A percentile compares a stretch with the other conserved stretches of the same genome.
These are phyloP conservation scores for Diplolepis rosae DNA, from an alignment of 2,888 invertebrate genomes.

Conservation along the genomic window DNA sequence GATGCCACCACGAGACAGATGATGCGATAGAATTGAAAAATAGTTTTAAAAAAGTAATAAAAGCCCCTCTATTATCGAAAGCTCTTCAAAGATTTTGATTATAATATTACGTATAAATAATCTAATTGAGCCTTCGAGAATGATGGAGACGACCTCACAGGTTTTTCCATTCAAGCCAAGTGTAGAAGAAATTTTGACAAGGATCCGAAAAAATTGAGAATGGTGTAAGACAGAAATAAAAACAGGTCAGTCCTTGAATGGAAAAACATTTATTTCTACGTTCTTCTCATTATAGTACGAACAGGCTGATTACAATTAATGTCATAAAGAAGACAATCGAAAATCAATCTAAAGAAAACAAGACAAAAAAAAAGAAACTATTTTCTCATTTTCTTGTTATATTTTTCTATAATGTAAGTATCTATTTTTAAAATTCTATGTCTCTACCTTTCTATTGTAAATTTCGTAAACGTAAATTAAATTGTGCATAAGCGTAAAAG, in stretches of 20 bases:
- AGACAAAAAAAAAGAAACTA: slow-evolving; percentile 40
- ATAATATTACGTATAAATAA: neutral
- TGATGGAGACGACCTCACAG: slow-evolving; percentile 31
- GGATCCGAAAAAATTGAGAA: slow-evolving; percentile 58
- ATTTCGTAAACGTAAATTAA: neutral
- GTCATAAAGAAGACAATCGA: slow-evolving; percentile 37
- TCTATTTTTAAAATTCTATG: neutral
- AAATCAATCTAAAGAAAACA: slow-evolving; percentile 52
- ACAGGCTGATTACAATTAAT: slow-evolving; percentile 45
- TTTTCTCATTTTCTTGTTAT: neutral
- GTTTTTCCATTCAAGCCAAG: slow-evolving; percentile 73
- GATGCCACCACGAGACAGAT: slow-evolving; percentile 47
- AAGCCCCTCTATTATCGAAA: slow-evolving; percentile 2
- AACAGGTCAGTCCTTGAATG: slow-evolving; percentile 71
- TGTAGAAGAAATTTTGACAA: slow-evolving; percentile 68
- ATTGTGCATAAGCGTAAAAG: slow-evolving; percentile 14
- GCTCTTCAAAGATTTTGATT: slow-evolving; percentile 10
- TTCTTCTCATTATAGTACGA: slow-evolving; percentile 57
- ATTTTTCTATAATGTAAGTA: neutral
- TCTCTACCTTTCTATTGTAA: neutral
- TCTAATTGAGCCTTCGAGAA: neutral
- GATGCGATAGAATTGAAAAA: slow-evolving; percentile 45
- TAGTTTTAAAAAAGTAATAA: slow-evolving; percentile 32
- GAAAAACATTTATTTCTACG: slow-evolving; percentile 73
- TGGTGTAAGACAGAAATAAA: slow-evolving; percentile 69